Evolutionary conservation across 2,113 vertebrate genomes (phyloP), one percentile per base, ranked within the genome.

Genomic region (Alectura lathami): DNA sequence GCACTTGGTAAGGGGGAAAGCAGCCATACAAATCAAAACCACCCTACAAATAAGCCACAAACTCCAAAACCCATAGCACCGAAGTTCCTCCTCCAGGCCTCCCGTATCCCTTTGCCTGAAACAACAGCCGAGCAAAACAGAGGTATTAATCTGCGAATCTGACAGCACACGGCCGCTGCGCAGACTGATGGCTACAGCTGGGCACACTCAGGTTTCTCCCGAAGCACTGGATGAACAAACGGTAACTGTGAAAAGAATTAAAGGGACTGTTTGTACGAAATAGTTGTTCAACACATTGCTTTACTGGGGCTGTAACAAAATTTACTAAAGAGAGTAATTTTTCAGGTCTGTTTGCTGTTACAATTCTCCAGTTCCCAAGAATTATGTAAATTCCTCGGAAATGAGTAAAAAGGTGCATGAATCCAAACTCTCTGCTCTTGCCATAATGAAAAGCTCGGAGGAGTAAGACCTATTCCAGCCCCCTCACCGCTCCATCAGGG

Each of bases 171-270:
- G 0, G 57, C 63, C 72, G 30, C 74, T 34, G 69, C 66, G 10
- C 27, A 34, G 26, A 47, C 38, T 2, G n/a, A 32, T 0, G 21
- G 30, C 17, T 50, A 22, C 8, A 36, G 6, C 74, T 15, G 17
- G 8, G 3, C 3, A 6, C 9, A 2, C 45, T 60, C 21, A 1
- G 17, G 13, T 18, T 69, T 47, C 56, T 80, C 4, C 62, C n/a
- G 18, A 26, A 70, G 22, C 3, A 26, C 40, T 8, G 51, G 51
- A 16, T 53, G 16, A 74, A 32, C 29, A 47, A 64, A 26, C 18
- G 26, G 3, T 24, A 77, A 48, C 22, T 27, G 16, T 13, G 59
- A 18, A 43, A 50, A n/a, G 24, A 51, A 48, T 6, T 7, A 3
- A 26, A 54, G 64, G 17, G 32, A 36, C 1, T 29, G 10, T 27